Base-by-base conservation (phyloP, 1,140 invertebrate genomes). In the Caenorhabditis remanei region DNA sequence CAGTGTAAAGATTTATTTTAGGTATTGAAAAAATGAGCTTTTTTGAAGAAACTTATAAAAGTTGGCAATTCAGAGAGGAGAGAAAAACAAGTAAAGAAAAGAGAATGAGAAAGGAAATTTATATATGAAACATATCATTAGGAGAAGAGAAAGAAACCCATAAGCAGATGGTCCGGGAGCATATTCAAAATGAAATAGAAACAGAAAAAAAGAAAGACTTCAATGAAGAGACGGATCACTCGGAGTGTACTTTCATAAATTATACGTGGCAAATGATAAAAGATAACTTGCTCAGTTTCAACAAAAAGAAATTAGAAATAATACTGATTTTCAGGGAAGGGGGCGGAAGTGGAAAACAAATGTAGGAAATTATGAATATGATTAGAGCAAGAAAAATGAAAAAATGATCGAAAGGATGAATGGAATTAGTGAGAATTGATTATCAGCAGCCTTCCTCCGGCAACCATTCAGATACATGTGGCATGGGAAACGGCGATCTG, bases 381-480 rank as follows among this genome's bases (percentile, higher is more conserved):
- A 48, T 55, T 58, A 84, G 32, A 58, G 21, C 19, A 84, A 41
- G 3, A 58, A 4, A 24, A 84, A 7, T 16, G 14, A 7, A 19
- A 79, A 0, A 24, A 79, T 14, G 41, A 84, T 21, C 3, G 82
- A 61, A 58, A 84, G 3, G 16, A 56, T n/a, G 55, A 84, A 84
- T 84, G 82, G 55, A 58, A 84, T 58, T 3, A 84, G 0, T 41
- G 56, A n/a, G 14, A 61, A 84, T 43, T 16, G 53, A 46, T 19
- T 19, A 11, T 43, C 16, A 40, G 75, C 21, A 84, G 75, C 16
- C 43, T 89, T 89, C 24, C 90, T 58, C 55, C 89, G 89, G 82
- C 91, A 92, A 4, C 91, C 91, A 75, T 92, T 92, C 87, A 92
- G 65, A 84, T 92, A 92, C 91, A 92, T 92, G 79, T 92, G 89